A percentile compares a stretch with the other conserved stretches of the same genome.
phyloP scores from a whole-genome alignment of 1,140 invertebrate species.

The Ceratosolen fusciceps region DNA sequence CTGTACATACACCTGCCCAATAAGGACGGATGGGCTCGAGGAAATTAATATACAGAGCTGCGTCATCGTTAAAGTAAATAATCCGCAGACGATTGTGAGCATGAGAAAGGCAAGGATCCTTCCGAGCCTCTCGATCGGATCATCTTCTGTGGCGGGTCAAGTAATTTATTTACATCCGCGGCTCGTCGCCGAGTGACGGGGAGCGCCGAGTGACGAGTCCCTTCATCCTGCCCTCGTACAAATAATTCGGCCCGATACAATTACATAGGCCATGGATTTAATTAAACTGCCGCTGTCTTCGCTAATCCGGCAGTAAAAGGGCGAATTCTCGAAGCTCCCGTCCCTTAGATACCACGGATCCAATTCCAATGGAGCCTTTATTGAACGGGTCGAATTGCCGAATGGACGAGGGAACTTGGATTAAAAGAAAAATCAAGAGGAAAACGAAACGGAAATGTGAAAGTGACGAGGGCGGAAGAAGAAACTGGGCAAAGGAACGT shows the following conservation, averaged over 20 bases:
- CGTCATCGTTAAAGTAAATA: conserved; percentile 16
- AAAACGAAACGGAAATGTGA: background rate
- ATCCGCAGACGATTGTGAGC: conserved; percentile 12
- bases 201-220: too few species aligned
- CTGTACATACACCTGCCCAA: too few species aligned
- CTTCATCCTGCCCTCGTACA: too few species aligned
- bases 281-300: conserved; percentile 12
- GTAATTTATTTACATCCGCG: too few species aligned
- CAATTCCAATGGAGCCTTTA: conserved; percentile 51
- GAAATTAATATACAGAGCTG: background rate
- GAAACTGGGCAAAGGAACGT: background rate
- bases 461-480: too few species aligned
- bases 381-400: conserved; percentile 16
- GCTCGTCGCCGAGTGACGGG: too few species aligned
- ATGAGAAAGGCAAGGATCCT: conserved; percentile 12
- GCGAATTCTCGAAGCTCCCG: conserved; percentile 45
- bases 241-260: conserved; percentile 24
- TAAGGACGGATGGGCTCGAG: background rate
- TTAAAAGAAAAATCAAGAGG: background rate
- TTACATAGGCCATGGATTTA: background rate
- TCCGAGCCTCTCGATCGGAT: background rate
- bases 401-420: conserved; percentile 6
- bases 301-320: conserved; percentile 49
- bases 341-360: conserved; percentile 46
- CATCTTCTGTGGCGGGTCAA: too few species aligned